Percentiles rank a stretch among this genome's conserved stretches.
These are phyloP conservation scores for Solenopsis invicta DNA, from an alignment of 1,140 invertebrate species.

Conservation along the genomic window DNA sequence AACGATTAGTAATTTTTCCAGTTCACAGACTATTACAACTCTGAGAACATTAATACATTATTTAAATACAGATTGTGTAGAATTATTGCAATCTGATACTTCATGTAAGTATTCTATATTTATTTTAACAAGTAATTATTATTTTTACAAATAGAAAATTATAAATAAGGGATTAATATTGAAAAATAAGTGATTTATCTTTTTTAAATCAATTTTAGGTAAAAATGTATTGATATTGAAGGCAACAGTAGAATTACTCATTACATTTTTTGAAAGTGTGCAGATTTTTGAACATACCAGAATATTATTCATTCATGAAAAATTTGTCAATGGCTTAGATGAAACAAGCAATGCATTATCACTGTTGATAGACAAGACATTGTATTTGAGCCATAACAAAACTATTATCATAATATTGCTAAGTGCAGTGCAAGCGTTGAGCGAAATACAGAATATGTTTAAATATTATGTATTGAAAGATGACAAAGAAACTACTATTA, in stretches of 20 bases:
- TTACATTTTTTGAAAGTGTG: constrained; percentile 73
- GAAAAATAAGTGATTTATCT: constrained; percentile 29
- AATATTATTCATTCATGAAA: constrained; percentile 66
- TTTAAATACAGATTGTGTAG: constrained; percentile 64
- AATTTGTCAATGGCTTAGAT: constrained; percentile 74
- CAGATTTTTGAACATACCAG: constrained; percentile 74
- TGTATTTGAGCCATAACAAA: constrained; percentile 63
- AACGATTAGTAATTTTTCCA: constrained; percentile 48
- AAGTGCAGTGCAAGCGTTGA: constrained; percentile 70
- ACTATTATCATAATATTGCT: constrained; percentile 67
- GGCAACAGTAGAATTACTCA: constrained; percentile 72
- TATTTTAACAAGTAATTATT: constrained; percentile 14
- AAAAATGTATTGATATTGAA: constrained; percentile 69
- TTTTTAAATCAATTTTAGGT: constrained; percentile 71
- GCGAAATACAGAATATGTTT: constrained; percentile 65
- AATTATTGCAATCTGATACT: constrained; percentile 55
- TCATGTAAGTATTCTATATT: constrained; percentile 42
- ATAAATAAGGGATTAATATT: constrained; percentile 10
- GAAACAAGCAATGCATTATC: constrained; percentile 74
- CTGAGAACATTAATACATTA: constrained; percentile 66
- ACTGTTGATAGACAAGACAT: constrained; percentile 64
- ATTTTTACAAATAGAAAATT: constrained; percentile 12
- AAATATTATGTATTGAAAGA: constrained; percentile 73
- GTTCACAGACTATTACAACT: constrained; percentile 55
- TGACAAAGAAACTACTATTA: neutral